Conservation (phyloP, 30 jellyfish, hydroid and myxozoan genomes). For the Hydractinia echinata region DNA sequence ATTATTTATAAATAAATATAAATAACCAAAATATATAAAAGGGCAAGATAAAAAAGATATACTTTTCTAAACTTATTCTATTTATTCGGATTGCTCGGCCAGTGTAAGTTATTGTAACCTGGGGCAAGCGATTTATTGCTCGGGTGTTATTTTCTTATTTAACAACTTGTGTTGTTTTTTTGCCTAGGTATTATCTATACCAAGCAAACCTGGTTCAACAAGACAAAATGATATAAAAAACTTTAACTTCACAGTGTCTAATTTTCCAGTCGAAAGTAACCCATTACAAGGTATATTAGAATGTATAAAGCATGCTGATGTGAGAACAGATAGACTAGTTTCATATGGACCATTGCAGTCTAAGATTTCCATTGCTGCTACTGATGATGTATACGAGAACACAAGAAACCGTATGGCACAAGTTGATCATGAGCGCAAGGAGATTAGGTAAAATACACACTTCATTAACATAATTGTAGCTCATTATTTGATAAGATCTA, state of each 20-base stretch:
- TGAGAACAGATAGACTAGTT: constrained; percentile 28
- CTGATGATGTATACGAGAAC: constrained; percentile 89
- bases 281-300: constrained; percentile 78
- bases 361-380: constrained; percentile 74
- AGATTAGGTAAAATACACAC: constrained; percentile 57
- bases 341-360: constrained; percentile 60
- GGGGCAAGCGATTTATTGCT: too few species aligned
- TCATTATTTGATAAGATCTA: background rate
- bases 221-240: constrained; percentile 70
- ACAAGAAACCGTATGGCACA: constrained; percentile 93
- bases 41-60: too few species aligned
- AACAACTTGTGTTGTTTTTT: background rate
- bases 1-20: too few species aligned
- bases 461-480: background rate
- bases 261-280: constrained; percentile 35
- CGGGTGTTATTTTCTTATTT: too few species aligned
- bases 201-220: constrained; percentile 86
- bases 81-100: too few species aligned
- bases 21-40: too few species aligned
- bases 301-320: constrained; percentile 67
- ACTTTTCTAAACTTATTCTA: too few species aligned
- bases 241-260: constrained; percentile 72
- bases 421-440: constrained; percentile 95
- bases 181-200: constrained; percentile 58
- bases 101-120: too few species aligned